These are phyloP conservation scores for Eucera pruinosa DNA, from an alignment of 2,888 invertebrate genomes.

Conservation along the genomic window DNA sequence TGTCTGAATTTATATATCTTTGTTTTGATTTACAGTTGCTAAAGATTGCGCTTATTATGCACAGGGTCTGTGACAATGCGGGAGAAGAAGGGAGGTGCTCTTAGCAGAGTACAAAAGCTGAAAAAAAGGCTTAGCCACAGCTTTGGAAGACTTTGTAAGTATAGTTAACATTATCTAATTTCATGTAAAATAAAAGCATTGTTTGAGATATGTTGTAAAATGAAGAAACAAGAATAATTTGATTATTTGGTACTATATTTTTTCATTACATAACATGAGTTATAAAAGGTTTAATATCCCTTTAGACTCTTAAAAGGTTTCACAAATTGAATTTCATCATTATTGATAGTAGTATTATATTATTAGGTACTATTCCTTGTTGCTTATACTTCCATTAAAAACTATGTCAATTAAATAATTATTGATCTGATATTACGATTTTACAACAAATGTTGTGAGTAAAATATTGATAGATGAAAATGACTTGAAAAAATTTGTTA, in stretches of 20 bases:
- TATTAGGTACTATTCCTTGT: conserved; percentile 9
- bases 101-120: conserved; percentile 96
- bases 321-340: conserved; percentile 10
- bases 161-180: conserved; percentile 15
- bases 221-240: neutral
- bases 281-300: conserved; percentile 21
- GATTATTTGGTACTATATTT: neutral
- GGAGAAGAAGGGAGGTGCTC: conserved; percentile 95
- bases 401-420: conserved; percentile 2
- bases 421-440: neutral
- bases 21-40: conserved; percentile 51
- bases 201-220: neutral
- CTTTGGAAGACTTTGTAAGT: conserved; percentile 98
- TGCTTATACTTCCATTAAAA: neutral
- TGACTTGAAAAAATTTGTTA: no score
- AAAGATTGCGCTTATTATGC: conserved; percentile 68
- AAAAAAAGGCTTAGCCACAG: conserved; percentile 98
- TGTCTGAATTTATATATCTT: conserved; percentile 37
- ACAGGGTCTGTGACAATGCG: conserved; percentile 91
- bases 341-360: conserved; percentile 14
- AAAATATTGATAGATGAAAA: neutral
- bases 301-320: conserved; percentile 14
- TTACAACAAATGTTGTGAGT: neutral
- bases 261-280: conserved; percentile 23
- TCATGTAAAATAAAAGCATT: neutral